Percentiles rank a stretch among this genome's conserved stretches.
These are phyloP conservation scores for Poecilia gillii DNA, from an alignment of 2,797 vertebrate species.

Conservation along the genomic window DNA sequence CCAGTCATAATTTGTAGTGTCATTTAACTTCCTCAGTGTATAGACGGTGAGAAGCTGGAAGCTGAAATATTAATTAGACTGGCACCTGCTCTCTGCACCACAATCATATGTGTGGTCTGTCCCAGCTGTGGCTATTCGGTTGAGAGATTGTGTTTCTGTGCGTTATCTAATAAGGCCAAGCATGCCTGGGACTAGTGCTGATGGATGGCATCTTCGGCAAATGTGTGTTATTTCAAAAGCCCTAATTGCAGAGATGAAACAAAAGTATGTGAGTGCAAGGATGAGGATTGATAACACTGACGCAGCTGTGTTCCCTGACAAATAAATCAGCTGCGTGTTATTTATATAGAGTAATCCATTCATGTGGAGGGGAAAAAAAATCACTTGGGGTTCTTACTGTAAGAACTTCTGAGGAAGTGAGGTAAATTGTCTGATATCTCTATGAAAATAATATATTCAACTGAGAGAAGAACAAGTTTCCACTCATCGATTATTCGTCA, in stretches of 20 bases:
- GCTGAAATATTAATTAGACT: conserved; percentile 65
- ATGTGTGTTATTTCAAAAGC: conserved; percentile 44
- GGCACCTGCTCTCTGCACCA: conserved; percentile 26
- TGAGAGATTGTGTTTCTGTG: conserved; percentile 42
- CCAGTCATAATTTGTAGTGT: conserved; percentile 2
- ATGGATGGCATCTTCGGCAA: conserved; percentile 33
- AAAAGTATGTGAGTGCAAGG: not conserved
- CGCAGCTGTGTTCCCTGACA: conserved; percentile 38
- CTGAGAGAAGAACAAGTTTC: conserved; percentile 27
- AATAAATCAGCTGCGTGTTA: conserved; percentile 25
- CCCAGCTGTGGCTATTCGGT: conserved; percentile 34
- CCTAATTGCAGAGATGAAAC: conserved; percentile 46
- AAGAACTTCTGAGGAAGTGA: conserved; percentile 12
- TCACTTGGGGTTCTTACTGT: conserved; percentile 41
- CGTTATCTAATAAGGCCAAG: conserved; percentile 30
- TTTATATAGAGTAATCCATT: conserved; percentile 39
- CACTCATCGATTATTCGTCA: conserved; percentile 32
- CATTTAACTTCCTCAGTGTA: conserved; percentile 40
- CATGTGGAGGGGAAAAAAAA: conserved; percentile 22
- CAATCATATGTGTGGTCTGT: conserved; percentile 54
- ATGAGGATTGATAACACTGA: conserved; percentile 33
- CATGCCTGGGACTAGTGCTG: conserved; percentile 32
- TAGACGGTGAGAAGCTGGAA: conserved; percentile 45
- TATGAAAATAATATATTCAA: not conserved
- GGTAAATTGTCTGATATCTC: conserved; percentile 17